Base-by-base conservation (phyloP, 2,888 invertebrate genomes). In the Catocala fraxini region DNA sequence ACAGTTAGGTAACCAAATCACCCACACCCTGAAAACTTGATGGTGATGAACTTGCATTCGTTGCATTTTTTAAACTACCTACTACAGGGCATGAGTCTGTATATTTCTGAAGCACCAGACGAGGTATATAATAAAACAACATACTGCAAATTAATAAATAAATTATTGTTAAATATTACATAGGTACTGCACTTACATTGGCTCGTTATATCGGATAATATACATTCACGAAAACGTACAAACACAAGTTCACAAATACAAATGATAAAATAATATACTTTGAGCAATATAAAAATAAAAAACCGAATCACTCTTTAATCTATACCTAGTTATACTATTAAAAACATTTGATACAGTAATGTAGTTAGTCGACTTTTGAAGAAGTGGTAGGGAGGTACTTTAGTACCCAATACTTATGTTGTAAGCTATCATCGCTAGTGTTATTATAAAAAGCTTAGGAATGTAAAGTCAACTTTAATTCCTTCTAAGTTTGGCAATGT, bases 241-340 rank as follows among this genome's bases (percentile, higher is more conserved):
- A 91, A 92, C 90, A 88, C 89, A 84, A 79, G 84, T 88, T 87
- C 89, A 90, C 88, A 84, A 77, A 87, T 83, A 85, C 76, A 80
- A 87, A 85, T 83, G 75, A 85, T 78, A 84, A 83, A 85, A 87
- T 87, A 86, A 88, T 89, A 92, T 87, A 88, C 82, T 88, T 93
- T 93, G 92, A 93, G 92, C 92, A 93, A 93, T 92, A 92, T 88
- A 92, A 93, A 93, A 92, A 91, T 89, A 92, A 92, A 90, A 89
- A 92, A 92, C 85, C 85, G 85, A 92, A 90, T 89, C 90, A 90
- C 92, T 89, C 87, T 86, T 88, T 80, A 79, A 68, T 80, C 84
- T 88, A 87, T 83, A 77, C 72, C 86, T 89, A 77, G 62, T 63
- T 71, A 83, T 70, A 83, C 84, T 85, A 86, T 81, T 76, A 79